These are phyloP conservation scores for Cerastis leucographa DNA, from an alignment of 2,888 invertebrate genomes.

Conservation along the genomic window DNA sequence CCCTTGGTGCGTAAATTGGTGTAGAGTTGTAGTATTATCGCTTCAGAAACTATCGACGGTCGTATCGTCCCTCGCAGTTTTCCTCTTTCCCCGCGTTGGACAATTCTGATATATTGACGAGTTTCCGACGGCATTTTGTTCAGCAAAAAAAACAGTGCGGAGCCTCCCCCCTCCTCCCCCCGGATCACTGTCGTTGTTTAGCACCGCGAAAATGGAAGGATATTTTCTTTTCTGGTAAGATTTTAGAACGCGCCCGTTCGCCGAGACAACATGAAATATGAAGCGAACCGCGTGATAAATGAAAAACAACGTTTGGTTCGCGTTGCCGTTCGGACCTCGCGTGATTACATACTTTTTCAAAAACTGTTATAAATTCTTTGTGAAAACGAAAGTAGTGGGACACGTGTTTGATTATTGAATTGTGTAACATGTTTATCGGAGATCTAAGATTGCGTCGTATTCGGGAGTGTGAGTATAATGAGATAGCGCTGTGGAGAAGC, in stretches of 20 bases:
- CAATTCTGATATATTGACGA: slow-evolving; percentile 82
- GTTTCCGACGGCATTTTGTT: slow-evolving; percentile 74
- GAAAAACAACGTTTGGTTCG: slow-evolving; percentile 64
- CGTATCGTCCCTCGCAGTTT: slow-evolving; percentile 69
- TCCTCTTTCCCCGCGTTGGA: slow-evolving; percentile 67
- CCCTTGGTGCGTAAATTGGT: slow-evolving; percentile 76
- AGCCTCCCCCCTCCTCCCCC: slow-evolving; percentile 46
- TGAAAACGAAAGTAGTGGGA: slow-evolving; percentile 62
- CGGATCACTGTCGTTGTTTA: slow-evolving; percentile 71
- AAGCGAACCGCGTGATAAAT: slow-evolving; percentile 72
- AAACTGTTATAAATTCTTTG: slow-evolving; percentile 52
- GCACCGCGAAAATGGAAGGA: slow-evolving; percentile 69
- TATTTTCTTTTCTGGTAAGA: slow-evolving; percentile 70
- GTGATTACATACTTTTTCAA: slow-evolving; percentile 67
- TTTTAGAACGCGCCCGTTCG: slow-evolving; percentile 67
- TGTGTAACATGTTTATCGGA: slow-evolving; percentile 60
- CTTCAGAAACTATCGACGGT: slow-evolving; percentile 72
- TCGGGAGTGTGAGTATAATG: slow-evolving; percentile 39
- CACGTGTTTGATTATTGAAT: slow-evolving; percentile 61
- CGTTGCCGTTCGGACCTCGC: slow-evolving; percentile 58
- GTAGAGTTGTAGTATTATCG: slow-evolving; percentile 75
- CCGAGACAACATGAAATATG: slow-evolving; percentile 73
- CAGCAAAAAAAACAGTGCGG: slow-evolving; percentile 71
- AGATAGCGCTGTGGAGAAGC: slow-evolving; percentile 42
- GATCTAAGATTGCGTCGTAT: slow-evolving; percentile 48